Percentiles rank a stretch among this genome's conserved stretches.
Conservation (phyloP, 1,140 invertebrate genomes). For the Papilio glaucus region DNA sequence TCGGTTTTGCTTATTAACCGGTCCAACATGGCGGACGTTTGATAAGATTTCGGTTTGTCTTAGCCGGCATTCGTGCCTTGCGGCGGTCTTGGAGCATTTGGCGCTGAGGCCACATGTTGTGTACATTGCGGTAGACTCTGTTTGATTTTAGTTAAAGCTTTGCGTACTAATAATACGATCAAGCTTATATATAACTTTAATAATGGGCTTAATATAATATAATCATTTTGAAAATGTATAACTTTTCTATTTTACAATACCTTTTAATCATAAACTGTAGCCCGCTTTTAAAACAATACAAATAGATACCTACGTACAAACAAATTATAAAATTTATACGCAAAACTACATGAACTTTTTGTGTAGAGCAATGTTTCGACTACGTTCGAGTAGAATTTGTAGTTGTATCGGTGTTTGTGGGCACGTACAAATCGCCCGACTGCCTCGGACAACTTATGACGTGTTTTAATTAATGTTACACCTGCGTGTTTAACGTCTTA, state of each 20-base stretch:
- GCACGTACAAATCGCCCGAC: slow-evolving; percentile 58
- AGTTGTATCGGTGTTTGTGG: slow-evolving; percentile 17
- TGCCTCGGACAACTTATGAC: slow-evolving; percentile 60
- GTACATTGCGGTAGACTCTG: slow-evolving; percentile 54
- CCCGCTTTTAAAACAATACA: too few species aligned
- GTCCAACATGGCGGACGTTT: slow-evolving; percentile 74
- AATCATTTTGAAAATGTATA: too few species aligned
- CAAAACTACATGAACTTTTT: too few species aligned
- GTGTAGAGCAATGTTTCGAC: slow-evolving; percentile 39
- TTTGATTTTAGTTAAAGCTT: slow-evolving; percentile 39
- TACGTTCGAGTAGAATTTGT: background rate
- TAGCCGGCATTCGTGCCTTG: slow-evolving; percentile 75
- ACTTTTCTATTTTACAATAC: too few species aligned
- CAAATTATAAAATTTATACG: too few species aligned
- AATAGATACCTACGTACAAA: too few species aligned
- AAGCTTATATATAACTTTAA: background rate
- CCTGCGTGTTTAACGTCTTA: slow-evolving; percentile 5
- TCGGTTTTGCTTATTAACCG: slow-evolving; percentile 81
- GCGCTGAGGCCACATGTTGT: slow-evolving; percentile 61
- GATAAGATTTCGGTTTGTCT: slow-evolving; percentile 82
- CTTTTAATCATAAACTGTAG: too few species aligned
- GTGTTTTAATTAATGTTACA: slow-evolving; percentile 41
- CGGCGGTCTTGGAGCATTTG: slow-evolving; percentile 74
- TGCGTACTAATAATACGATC: background rate
- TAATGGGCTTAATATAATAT: too few species aligned